Evolutionary conservation across 2,888 invertebrate species (phyloP), one percentile per base, ranked within the genome.

Genomic region (Caenorhabditis afra): DNA sequence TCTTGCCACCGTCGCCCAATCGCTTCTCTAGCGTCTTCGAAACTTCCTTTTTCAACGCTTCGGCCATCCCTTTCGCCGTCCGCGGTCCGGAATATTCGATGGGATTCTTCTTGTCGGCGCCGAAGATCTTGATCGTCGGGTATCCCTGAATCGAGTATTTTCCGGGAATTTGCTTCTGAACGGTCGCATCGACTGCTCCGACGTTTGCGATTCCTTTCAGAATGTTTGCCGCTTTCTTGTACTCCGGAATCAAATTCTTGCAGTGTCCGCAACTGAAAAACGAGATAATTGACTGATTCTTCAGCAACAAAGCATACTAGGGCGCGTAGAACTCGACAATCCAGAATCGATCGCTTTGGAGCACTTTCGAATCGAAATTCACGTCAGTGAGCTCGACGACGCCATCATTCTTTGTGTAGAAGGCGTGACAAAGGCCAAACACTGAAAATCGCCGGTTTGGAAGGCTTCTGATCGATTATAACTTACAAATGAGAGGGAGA

Each of bases 91-190:
- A 94, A 91, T 94, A 97, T 79, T 95, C 95, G 44, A 93, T 93
- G 3, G 96, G 95, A 67, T 93, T 94, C 52, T 93, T 93, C 91
- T 96, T 96, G 90, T 95, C 94, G 0, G 29, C 44, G 0, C 94
- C 94, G 91, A 98, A 97, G 45, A 99, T 94, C 91, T 98, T 98
- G 79, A 99, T 94, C 0, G 97, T 96, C 1, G 98, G 98, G 91
- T 96, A 99, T 53, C 98, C 97, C 83, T 93, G 92, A 35, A 98
- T 59, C 10, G 52, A 12, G 29, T 65, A 65, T 45, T 61, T 66
- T 18, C 22, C 39, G 12, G 64, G 41, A 96, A 84, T 93, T 92
- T 10, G 4, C 29, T 59, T 37, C 0, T 74, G 65, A 12, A 20
- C 35, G 0, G 74, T 74, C 16, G 65, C 52, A 20, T 74, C 74